Base-by-base conservation (phyloP, 1,140 invertebrate genomes). In the Atta texana region DNA sequence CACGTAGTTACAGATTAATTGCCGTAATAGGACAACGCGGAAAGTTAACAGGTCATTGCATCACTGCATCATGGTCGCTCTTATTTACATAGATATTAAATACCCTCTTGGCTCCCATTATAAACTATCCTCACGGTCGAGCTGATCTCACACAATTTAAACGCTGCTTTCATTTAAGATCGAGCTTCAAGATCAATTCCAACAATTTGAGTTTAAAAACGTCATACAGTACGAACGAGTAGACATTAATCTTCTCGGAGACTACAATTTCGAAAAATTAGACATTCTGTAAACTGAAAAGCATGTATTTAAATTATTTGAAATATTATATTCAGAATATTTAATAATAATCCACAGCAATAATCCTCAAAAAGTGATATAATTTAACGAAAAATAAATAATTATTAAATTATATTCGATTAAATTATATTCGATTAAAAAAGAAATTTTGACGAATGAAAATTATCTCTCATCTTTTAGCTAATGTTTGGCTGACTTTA, bases 41-140 rank as follows among this genome's bases (percentile, higher is more conserved):
- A 80, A 80, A 80, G 64, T 80, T 80, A 44, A 53, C 61, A 68
- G 61, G 14, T 66, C 61, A 21, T n/a, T 24, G 61, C 28, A 24
- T 31, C 44, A 78, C n/a, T 24, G 61, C 28, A 24, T 31, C 44
- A 78, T 44, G 18, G 44, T 21, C 28, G 1, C 28, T 31, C 61
- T 80, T 80, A 80, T 80, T 80, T 80, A 68, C 61, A 68, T 53
- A 21, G n/a, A 75, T 34, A 75, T 75, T 75, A 75, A 75, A 24
- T 18, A 24, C 44, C 49, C 39, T 5, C 10, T 34, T 66, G 18
- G 16, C 18, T 77, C 39, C 59, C 39, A 78, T 77, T 51, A 10
- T 6, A 31, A 49, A 18, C 44, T 64, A 24, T n/a, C 24, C 18
- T 44, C 39, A 24, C 10, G 75, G 16, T 28, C 55, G 21, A 31